Evolutionary conservation across 1,140 invertebrate genomes (phyloP), one percentile per base, ranked within the genome.

Genomic region (Cydia splendana): DNA sequence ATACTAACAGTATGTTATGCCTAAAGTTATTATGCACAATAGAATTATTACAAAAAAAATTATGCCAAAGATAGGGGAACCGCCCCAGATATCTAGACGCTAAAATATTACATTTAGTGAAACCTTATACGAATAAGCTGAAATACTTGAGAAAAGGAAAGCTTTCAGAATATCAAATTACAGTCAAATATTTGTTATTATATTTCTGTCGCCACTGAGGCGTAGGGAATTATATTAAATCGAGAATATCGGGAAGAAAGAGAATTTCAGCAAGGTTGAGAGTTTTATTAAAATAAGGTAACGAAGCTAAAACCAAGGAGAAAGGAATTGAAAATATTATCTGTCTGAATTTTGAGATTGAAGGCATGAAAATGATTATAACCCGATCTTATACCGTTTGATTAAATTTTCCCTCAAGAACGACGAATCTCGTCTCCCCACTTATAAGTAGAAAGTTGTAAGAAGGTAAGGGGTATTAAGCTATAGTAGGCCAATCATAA

Each of bases 161-260:
- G 0, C 53, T 57, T 20, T n/a, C 53, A 9, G 53, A 18, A 57
- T 57, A 57, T 57, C 53, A 57, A 57, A 18, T 57, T 18, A 18
- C 53, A n/a, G n/a, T 57, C 45, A 13, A 45, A 48, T 4, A 48
- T 57, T 57, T 57, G 6, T 57, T 57, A 18, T 57, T 34, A 24
- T 24, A 24, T 24, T 24, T 24, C 24, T 24, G 24, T 24, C 24
- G 24, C 24, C 24, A 24, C 24, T 24, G n/a, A 10, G 10, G 51
- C n/a, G 51, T n/a, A 24, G 20, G 18, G 20, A 62, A 62, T 57
- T n/a, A 18, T 62, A 62, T 62, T 24, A 12, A 62, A 53, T 53
- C n/a, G 51, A 53, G 51, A 62, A 62, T 62, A 24, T 62, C n/a
- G 57, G 20, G 20, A 62, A 62, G 20, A 62, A 62, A 62, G 57